Evolutionary conservation across 2,888 invertebrate genomes (phyloP), one percentile per base, ranked within the genome.

Genomic region (Chymomyza amoena): DNA sequence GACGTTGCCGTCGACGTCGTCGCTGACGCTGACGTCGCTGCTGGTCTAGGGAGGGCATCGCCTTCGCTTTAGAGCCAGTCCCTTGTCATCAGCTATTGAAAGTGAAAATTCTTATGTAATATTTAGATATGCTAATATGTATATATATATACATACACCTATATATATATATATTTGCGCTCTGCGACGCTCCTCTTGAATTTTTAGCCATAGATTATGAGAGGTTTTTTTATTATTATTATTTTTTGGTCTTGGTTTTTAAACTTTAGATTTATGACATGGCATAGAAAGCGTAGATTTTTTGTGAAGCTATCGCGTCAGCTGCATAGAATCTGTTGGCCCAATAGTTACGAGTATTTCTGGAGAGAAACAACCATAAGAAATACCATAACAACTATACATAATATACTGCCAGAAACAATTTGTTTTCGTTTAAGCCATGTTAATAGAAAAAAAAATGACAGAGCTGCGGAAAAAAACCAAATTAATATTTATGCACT

Each of bases 71-170:
- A 32, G 32, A 32, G 32, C 60, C 16, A 10, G 15, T 15, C 59
- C 7, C 20, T 15, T 2, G 62, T 25, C 62, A 25, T 62, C 16
- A 20, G 36, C 54, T 56, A 56, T 39, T 54, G 57, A 65, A 65
- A 65, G 64, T 65, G 64, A 65, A 65, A 65, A 65, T 65, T 65
- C 64, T 65, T 65, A 65, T 62, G 57, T 63, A 52, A 39, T 61
- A 54, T 60, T 52, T 15, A 54, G 51, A 63, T 63, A 75, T 75
- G 75, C 75, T 68, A 75, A 75, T 75, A 76, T 72, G 32, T 4
- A 32, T 6, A 6, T 32, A 32, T 32, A 32, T 6, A 32, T 32
- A n/a, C n/a, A 9, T 32, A 32, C 5, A 32, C 7, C 7, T 32
- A 20, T 25, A 25, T 25, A 25, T 4, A 1, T 25, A 25, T 25